Conservation (phyloP, 2,888 invertebrate species). For the Lasius fuliginosus region DNA sequence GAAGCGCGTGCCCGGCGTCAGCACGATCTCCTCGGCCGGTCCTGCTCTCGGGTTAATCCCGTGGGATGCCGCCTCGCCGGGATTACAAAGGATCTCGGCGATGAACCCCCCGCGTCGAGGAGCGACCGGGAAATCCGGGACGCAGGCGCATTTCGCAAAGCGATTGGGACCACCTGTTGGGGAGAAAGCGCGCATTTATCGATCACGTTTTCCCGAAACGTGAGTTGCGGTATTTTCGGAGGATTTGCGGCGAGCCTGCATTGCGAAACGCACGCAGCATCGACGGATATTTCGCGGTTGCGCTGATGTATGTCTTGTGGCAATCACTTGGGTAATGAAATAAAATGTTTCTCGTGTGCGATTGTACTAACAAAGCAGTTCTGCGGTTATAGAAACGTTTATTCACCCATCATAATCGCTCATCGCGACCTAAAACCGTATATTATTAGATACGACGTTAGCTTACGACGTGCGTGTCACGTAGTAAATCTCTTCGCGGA, state of each 20-base stretch:
- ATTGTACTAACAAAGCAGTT: neutral
- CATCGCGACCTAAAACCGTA: neutral
- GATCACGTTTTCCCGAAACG: conserved; percentile 55
- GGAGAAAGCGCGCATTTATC: conserved; percentile 68
- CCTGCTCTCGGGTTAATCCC: conserved; percentile 68
- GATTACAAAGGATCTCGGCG: conserved; percentile 75
- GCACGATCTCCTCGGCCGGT: conserved; percentile 64
- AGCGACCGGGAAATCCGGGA: conserved; percentile 42
- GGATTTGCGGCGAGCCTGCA: conserved; percentile 58
- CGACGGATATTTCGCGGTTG: conserved; percentile 2
- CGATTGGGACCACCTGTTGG: conserved; percentile 74
- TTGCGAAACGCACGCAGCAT: conserved; percentile 37
- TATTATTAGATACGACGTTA: neutral
- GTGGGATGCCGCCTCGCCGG: conserved; percentile 59
- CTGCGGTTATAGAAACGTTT: neutral
- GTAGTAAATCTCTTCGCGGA: neutral
- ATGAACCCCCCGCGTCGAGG: conserved; percentile 45
- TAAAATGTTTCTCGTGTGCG: neutral
- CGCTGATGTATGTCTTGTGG: neutral
- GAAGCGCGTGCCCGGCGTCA: conserved; percentile 81
- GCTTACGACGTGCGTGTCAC: neutral
- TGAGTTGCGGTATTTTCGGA: conserved; percentile 47
- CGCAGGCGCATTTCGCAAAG: conserved; percentile 59
- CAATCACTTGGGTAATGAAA: conserved; percentile 9
- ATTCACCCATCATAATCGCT: neutral